These are phyloP conservation scores for Pentamera pediparva DNA, from an alignment of 53 echinoderm and acorn worm genomes.

Conservation along the genomic window DNA sequence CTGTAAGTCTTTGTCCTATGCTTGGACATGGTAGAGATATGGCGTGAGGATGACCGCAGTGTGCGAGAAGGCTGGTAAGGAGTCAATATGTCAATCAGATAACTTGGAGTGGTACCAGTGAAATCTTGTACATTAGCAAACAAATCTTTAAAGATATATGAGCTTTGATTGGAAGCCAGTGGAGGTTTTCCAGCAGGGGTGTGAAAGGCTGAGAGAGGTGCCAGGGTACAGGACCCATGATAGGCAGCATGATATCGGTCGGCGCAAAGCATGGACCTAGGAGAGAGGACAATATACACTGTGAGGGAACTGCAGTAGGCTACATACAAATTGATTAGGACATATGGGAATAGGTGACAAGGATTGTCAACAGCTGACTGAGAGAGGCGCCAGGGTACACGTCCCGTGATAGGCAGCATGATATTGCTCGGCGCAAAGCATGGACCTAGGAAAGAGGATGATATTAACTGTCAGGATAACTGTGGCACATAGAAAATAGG, in stretches of 20 bases:
- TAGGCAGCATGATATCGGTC: conserved; percentile 94
- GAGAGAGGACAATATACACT: background rate
- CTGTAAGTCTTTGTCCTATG: too few relatives aligned
- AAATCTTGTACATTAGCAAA: too few relatives aligned
- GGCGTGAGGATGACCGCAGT: too few relatives aligned
- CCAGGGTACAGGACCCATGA: conserved; percentile 81
- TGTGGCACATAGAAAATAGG: background rate
- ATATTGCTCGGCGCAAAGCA: conserved; percentile 79
- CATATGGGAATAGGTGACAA: too few relatives aligned
- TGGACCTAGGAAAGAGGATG: conserved; percentile 55
- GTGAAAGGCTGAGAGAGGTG: conserved; percentile 83
- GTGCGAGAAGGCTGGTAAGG: too few relatives aligned
- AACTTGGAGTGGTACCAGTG: too few relatives aligned
- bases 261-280: conserved; percentile 85
- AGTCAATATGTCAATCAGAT: too few relatives aligned
- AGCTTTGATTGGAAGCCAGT: too few relatives aligned
- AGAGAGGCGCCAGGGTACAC: conserved; percentile 76
- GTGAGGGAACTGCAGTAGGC: background rate
- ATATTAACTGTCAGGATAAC: background rate
- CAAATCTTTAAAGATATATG: too few relatives aligned
- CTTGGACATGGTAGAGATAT: too few relatives aligned
- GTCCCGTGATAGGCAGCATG: conserved; percentile 94
- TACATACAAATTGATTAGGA: background rate
- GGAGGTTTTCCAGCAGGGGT: too few relatives aligned
- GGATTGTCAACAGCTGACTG: conserved; percentile 92